Conservation (phyloP, 2,797 vertebrate species). For the Brachyalestes nurse region DNA sequence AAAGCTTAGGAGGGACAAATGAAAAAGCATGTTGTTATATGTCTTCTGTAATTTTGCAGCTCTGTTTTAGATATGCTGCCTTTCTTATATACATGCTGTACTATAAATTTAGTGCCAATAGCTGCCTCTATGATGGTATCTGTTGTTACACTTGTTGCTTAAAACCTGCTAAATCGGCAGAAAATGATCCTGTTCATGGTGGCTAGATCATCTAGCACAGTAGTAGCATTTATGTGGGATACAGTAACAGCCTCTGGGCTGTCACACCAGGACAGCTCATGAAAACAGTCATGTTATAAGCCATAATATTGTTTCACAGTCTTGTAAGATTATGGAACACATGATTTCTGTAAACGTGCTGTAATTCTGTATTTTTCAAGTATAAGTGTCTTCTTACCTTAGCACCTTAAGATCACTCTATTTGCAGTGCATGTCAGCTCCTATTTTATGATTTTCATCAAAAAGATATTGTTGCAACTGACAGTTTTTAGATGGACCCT, state of each 20-base stretch:
- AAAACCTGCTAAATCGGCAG: constrained; percentile 4
- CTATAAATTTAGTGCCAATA: constrained; percentile 27
- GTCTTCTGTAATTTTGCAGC: constrained; percentile 13
- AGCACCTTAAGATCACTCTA: not conserved
- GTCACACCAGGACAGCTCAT: not conserved
- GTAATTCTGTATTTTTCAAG: not conserved
- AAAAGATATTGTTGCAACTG: not conserved
- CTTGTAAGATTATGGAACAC: not conserved
- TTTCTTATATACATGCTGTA: constrained; percentile 22
- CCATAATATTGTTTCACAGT: not conserved
- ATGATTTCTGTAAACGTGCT: not conserved
- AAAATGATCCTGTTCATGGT: not conserved
- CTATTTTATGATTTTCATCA: not conserved
- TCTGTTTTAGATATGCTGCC: constrained; percentile 30
- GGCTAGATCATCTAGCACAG: not conserved
- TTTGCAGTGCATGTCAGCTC: not conserved
- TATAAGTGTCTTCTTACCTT: not conserved
- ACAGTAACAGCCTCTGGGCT: not conserved
- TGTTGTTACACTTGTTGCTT: constrained; percentile 25
- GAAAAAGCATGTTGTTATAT: constrained; percentile 3
- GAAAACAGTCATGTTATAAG: not conserved
- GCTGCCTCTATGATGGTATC: constrained; percentile 49
- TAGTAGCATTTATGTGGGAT: not conserved
- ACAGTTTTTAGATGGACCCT: not conserved
- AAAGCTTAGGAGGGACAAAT: not conserved